phyloP scores from a whole-genome alignment of 2,113 vertebrate genomes.

The Alectura lathami region DNA sequence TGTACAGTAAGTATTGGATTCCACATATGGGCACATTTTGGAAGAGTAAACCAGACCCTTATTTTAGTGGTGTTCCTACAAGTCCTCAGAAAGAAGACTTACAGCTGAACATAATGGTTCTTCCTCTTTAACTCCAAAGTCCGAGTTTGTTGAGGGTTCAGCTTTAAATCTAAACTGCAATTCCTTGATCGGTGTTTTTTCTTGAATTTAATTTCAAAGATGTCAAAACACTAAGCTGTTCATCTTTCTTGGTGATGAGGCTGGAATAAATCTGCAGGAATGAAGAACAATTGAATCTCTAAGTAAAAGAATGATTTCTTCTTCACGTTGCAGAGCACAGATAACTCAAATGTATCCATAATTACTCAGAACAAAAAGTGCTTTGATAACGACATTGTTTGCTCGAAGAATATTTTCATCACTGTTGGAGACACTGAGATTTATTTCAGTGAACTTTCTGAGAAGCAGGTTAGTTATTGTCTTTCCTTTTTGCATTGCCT shows the following conservation, averaged over 20 bases:
- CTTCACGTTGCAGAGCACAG: slow-evolving; percentile 82
- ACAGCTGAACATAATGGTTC: not conserved
- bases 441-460: slow-evolving; percentile 90
- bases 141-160: not conserved
- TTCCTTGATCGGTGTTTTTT: not conserved
- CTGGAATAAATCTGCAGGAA: not conserved
- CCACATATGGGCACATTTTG: not conserved
- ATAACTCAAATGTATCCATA: slow-evolving; percentile 88
- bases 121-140: not conserved
- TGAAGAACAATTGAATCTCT: not conserved
- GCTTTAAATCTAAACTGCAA: not conserved
- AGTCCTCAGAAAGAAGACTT: not conserved
- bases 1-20: not conserved
- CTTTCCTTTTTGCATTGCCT: slow-evolving; percentile 8
- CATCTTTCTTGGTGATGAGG: not conserved
- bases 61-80: not conserved
- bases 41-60: not conserved
- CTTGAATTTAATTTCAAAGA: not conserved
- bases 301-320: slow-evolving; percentile 40
- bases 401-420: slow-evolving; percentile 93
- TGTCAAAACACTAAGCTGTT: not conserved
- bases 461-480: slow-evolving; percentile 85
- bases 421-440: slow-evolving; percentile 91
- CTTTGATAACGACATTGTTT: slow-evolving; percentile 97
- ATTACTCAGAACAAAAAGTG: slow-evolving; percentile 96